Evolutionary conservation across 2,113 vertebrate species (phyloP), one percentile per base, ranked within the genome.

Genomic region (Pardalotus punctatus): DNA sequence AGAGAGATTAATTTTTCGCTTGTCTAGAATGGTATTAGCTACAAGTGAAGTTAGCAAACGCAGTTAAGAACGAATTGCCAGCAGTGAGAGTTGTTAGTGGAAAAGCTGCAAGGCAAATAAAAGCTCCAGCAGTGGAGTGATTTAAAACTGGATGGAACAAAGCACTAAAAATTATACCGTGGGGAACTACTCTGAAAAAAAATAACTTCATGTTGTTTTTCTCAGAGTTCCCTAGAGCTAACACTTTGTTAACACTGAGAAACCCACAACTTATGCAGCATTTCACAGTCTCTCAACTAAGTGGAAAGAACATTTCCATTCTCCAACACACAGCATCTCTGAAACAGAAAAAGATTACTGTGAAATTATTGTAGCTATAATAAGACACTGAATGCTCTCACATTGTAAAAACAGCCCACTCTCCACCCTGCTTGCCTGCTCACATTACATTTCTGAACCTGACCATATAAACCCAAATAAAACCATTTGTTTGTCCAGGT

Each of bases 11-110:
- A 95, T 95, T 94, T 86, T 94, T 78, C 56, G 81, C 72, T 84
- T 51, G 62, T 82, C 84, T 82, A 51, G 50, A 90, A 94, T 36
- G 42, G 62, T 24, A 81, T 95, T 93, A 91, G 50, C 73, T 74
- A 62, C 43, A 85, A 86, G 61, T 12, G 43, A 85, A 86, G 77
- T 54, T 74, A 76, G 65, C 51, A 88, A 95, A 80, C 0, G 54
- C 93, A 74, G 83, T 90, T 70, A 94, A 88, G 87, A 93, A 88
- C 79, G 93, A 96, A 94, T 90, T 93, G 87, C 81, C 90, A 96
- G 93, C 71, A 96, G 80, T 78, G 72, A 95, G 70, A 96, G 74
- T 70, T 96, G 87, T 93, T 82, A 94, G 81, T 13, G 88, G 81
- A 94, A 94, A 95, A 73, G 86, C 91, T 90, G 45, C 83, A 78